Evolutionary conservation across 1,140 invertebrate genomes (phyloP), one percentile per base, ranked within the genome.

Genomic region (Drosophila nasuta): DNA sequence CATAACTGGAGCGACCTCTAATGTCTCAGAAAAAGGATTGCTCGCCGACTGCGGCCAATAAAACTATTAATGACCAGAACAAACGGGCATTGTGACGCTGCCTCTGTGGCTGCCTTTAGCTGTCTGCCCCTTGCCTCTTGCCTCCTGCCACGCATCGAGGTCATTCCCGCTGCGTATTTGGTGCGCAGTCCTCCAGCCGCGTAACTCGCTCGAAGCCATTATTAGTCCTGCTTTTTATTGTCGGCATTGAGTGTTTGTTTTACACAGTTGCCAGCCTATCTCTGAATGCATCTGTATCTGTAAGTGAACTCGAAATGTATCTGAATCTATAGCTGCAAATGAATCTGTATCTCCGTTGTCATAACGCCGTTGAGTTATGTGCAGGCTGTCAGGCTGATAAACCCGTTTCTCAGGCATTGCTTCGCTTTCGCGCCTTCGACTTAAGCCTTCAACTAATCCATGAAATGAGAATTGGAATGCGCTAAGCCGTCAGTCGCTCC

Each of bases 11-110:
- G 83, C 81, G 85, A 52, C 75, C 64, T 75, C 66, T 59, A 63
- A 57, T 5, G 7, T 25, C 35, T 38, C 35, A 43, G 57, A 33
- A 49, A 79, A 79, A 86, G 81, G 80, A 87, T 77, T 80, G 30
- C 25, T 41, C 60, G 45, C 3, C 57, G 57, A 10, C 38, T 45
- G 58, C 51, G 77, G 59, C 54, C 77, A 77, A 91, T 91, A 91
- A 91, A 91, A 87, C 82, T 67, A 83, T 89, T 82, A 90, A 90
- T 87, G 82, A 82, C 80, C 90, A 91, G 81, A 90, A 91, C 86
- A 90, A 91, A 91, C 76, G 70, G 45, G 43, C 81, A 87, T 91
- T 80, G 71, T 86, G 67, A 41, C 67, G 63, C 68, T 75, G 75
- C 76, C 20, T 17, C 49, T 35, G 28, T 6, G 17, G 13, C 38